Evolutionary conservation across 2,888 invertebrate species (phyloP).

Genomic region (Pantelozetes paolii): DNA sequence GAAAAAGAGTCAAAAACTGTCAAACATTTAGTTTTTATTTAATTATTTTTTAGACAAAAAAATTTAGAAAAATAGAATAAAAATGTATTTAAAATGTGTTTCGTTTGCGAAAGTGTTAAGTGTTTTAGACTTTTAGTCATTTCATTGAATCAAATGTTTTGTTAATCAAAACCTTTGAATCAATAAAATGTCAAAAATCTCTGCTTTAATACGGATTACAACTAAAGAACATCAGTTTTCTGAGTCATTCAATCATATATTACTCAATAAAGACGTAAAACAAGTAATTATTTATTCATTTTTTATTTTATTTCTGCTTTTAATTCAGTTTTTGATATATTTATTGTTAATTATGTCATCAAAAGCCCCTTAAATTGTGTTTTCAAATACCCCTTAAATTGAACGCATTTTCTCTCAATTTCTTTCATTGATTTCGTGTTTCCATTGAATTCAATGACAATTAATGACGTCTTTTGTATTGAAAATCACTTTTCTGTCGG

Average conservation of each 20-base stretch:
- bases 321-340: not conserved
- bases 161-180: not conserved
- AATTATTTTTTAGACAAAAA: not conserved
- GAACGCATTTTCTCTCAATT: too few species aligned
- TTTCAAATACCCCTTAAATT: too few species aligned
- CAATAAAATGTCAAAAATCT: slow-evolving; percentile 20
- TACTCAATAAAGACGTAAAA: slow-evolving; percentile 5
- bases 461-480: too few species aligned
- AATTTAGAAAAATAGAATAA: not conserved
- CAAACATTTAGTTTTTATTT: not conserved
- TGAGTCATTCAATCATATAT: slow-evolving; percentile 1
- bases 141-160: not conserved
- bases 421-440: too few species aligned
- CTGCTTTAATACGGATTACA: slow-evolving; percentile 22
- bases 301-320: not conserved
- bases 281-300: not conserved
- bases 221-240: slow-evolving; percentile 18
- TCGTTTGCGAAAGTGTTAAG: not conserved
- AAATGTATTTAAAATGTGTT: slow-evolving; percentile 4
- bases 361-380: too few species aligned
- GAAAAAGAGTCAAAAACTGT: not conserved
- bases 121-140: not conserved
- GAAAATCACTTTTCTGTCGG: too few species aligned
- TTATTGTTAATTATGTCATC: not conserved
- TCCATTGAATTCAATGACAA: too few species aligned